Evolutionary conservation across 2,797 vertebrate species (phyloP).

Genomic region (Sebastes iracundus): DNA sequence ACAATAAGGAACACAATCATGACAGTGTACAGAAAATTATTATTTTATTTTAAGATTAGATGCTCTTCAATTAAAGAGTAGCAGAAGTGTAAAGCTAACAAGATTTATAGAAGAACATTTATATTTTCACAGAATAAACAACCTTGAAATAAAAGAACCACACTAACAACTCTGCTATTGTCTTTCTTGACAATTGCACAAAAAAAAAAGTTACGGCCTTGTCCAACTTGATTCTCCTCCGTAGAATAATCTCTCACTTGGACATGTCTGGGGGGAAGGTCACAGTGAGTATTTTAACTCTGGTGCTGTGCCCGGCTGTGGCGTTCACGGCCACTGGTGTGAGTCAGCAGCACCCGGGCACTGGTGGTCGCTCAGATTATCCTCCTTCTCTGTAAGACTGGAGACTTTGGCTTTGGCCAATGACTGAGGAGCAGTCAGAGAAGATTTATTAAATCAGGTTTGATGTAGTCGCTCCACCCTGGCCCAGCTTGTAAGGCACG

Average conservation of each 20-base stretch:
- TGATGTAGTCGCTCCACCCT: constrained; percentile 7
- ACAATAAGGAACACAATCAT: background rate
- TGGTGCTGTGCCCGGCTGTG: background rate
- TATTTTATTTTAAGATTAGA: background rate
- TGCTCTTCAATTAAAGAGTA: background rate
- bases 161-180: background rate
- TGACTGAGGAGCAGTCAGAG: constrained; percentile 22
- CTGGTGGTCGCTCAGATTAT: constrained; percentile 29
- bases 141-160: background rate
- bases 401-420: constrained; percentile 17
- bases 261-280: constrained; percentile 35
- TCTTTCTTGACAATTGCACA: constrained; percentile 5
- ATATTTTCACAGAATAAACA: background rate
- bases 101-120: background rate
- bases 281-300: background rate
- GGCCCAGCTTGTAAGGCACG: background rate
- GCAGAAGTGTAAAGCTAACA: background rate
- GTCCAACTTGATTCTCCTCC: constrained; percentile 31
- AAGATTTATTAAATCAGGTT: constrained; percentile 30
- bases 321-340: background rate
- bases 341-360: constrained; percentile 11
- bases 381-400: constrained; percentile 1
- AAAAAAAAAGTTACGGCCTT: constrained; percentile 18
- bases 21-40: background rate
- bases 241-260: constrained; percentile 8